Base-by-base conservation (phyloP, 2,113 vertebrate species). In the Agelaius tricolor region DNA sequence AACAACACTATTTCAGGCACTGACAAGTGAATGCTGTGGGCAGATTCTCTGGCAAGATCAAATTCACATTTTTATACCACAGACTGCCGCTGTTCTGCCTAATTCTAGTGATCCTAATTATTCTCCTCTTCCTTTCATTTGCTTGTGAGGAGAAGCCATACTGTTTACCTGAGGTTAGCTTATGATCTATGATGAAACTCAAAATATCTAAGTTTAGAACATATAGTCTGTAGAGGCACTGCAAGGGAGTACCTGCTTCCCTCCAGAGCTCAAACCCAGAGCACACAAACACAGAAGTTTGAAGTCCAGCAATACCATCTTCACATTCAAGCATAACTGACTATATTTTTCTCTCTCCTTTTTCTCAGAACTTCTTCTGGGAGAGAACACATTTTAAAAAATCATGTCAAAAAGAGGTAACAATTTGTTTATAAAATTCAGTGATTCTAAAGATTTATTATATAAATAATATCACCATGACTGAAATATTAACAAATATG, bases 361-460 rank as follows among this genome's bases (percentile, higher is more conserved):
- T 77, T 91, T 85, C 73, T 84, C 86, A 87, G 76, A 94, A 39
- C 39, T 86, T 78, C 51, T 93, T 89, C 96, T 77, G 73, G 55
- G 2, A 27, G 55, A 37, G 19, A 65, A 80, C 9, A 78, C 71
- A 75, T 85, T 72, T 82, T 49, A 6, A 43, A 68, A 62, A 76
- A 31, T 39, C 11, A 37, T 14, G 10, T 91, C 31, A 93, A 94
- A 97, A 33, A 85, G 41, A 79, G 22, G 6, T 63, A 89, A 63
- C 31, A 87, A 69, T 72, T 87, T 96, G 41, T 66, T 92, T 61
- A 54, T 47, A 57, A 44, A 77, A 61, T 39, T 27, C 14, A 71
- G 13, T n/a, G 11, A 80, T 87, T 52, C 46, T 73, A 54, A 93
- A 71, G 35, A 43, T 63, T 80, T 52, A 30, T 52, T 91, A 41